A percentile compares a stretch with the other conserved stretches of the same genome.
phyloP scores from a whole-genome alignment of 2,113 vertebrate species.

The Ciconia maguari region DNA sequence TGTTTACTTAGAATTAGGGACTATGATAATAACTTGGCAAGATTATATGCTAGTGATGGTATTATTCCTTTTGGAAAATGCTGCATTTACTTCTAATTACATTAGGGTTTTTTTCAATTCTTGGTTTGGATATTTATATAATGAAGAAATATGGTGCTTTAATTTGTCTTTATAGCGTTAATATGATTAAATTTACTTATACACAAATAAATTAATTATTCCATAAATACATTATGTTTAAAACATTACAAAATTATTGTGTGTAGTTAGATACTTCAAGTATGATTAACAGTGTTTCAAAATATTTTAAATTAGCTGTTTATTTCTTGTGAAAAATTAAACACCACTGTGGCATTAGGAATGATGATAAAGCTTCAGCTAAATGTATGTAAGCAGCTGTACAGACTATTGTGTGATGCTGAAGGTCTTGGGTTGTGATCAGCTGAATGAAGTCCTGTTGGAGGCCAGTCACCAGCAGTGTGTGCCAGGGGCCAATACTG shows the following conservation, averaged over 20 bases:
- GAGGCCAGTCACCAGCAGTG: not conserved
- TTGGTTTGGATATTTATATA: not conserved
- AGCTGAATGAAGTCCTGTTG: not conserved
- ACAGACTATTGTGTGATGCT: not conserved
- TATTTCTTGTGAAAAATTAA: constrained; percentile 36
- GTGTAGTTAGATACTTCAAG: constrained; percentile 2
- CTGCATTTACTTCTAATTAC: not conserved
- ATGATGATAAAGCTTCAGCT: not conserved
- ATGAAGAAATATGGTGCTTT: not conserved
- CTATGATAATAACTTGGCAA: not conserved
- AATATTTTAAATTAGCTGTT: constrained; percentile 34
- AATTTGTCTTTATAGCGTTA: constrained; percentile 48
- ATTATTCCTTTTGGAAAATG: not conserved
- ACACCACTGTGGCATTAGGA: not conserved
- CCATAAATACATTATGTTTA: constrained; percentile 36
- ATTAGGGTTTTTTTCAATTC: not conserved
- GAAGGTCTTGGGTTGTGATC: not conserved
- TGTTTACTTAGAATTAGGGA: not conserved
- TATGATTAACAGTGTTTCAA: constrained; percentile 37
- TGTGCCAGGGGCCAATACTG: not conserved
- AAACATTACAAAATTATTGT: constrained; percentile 42
- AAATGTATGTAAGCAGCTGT: not conserved
- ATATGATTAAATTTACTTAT: constrained; percentile 44
- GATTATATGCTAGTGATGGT: not conserved
- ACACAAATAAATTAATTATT: constrained; percentile 45